phyloP scores from a whole-genome alignment of 2,797 vertebrate genomes.

The Intellagama lesueurii region DNA sequence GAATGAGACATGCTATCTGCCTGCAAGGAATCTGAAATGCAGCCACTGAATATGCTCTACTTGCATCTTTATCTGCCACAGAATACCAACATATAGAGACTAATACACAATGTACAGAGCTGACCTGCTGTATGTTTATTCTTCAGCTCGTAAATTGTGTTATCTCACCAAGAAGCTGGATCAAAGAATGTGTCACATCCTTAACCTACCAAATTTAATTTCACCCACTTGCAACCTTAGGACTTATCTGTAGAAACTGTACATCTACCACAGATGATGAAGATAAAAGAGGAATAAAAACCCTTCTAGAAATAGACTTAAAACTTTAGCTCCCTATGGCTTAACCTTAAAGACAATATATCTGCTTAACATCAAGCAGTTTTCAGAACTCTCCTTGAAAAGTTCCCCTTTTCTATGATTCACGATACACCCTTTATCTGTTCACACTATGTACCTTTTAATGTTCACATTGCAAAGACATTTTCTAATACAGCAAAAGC shows the following conservation, averaged over 20 bases:
- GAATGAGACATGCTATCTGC: constrained; percentile 39
- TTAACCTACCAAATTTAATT: constrained; percentile 43
- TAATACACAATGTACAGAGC: constrained; percentile 37
- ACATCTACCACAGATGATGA: constrained; percentile 37
- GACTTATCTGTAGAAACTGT: constrained; percentile 30
- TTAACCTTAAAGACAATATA: constrained; percentile 62
- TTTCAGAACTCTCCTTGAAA: constrained; percentile 67
- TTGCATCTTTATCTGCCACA: constrained; percentile 29
- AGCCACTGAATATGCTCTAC: constrained; percentile 13
- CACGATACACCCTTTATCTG: constrained; percentile 57
- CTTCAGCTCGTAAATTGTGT: constrained; percentile 33
- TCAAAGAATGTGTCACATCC: constrained; percentile 37
- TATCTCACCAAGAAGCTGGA: constrained; percentile 25
- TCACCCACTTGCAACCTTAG: constrained; percentile 17
- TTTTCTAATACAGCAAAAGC: constrained; percentile 46
- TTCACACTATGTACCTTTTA: constrained; percentile 57
- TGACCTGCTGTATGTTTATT: constrained; percentile 15
- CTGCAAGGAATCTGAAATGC: not conserved
- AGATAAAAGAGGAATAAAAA: constrained; percentile 59
- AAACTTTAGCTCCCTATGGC: constrained; percentile 60
- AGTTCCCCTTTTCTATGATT: constrained; percentile 55
- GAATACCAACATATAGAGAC: constrained; percentile 22
- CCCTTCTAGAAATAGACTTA: constrained; percentile 61
- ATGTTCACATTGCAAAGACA: constrained; percentile 63
- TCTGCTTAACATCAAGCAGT: constrained; percentile 53